A percentile compares a stretch with the other conserved stretches of the same genome.
These are phyloP conservation scores for Anticlea derivata DNA, from an alignment of 2,888 invertebrate genomes.

Conservation along the genomic window DNA sequence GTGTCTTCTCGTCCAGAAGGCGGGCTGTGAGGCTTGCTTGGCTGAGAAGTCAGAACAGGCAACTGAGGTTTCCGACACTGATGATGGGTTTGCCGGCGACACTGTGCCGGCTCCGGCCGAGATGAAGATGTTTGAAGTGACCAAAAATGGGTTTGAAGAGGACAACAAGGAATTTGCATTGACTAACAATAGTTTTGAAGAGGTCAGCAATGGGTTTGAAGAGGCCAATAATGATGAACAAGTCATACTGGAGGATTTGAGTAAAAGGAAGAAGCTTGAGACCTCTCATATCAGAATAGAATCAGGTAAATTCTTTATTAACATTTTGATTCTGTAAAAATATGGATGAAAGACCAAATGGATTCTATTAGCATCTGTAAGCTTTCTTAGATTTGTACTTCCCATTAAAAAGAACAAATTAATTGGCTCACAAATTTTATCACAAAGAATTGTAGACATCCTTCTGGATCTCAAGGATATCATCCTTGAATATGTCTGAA, in stretches of 20 bases:
- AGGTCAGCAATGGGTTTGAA: slow-evolving; percentile 27
- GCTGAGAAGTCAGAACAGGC: slow-evolving; percentile 35
- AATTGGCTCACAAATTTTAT: too few relatives aligned
- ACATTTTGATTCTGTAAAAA: background rate
- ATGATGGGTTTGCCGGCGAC: slow-evolving; percentile 37
- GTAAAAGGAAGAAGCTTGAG: slow-evolving; percentile 64
- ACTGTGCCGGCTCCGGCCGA: slow-evolving; percentile 37
- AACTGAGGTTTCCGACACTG: slow-evolving; percentile 27
- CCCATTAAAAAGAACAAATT: too few relatives aligned
- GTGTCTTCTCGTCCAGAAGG: slow-evolving; percentile 87
- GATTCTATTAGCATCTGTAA: too few relatives aligned
- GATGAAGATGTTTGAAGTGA: slow-evolving; percentile 31
- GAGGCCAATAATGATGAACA: slow-evolving; percentile 22
- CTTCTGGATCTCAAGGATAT: too few relatives aligned
- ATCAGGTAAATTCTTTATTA: slow-evolving; percentile 49
- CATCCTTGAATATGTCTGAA: too few relatives aligned
- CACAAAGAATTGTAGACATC: too few relatives aligned
- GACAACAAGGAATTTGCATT: slow-evolving; percentile 31
- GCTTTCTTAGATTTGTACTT: too few relatives aligned
- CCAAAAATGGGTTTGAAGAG: slow-evolving; percentile 23
- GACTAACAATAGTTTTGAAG: slow-evolving; percentile 24
- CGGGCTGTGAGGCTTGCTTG: slow-evolving; percentile 85
- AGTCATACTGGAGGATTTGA: slow-evolving; percentile 45
- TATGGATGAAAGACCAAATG: too few relatives aligned
- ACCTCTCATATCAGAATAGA: slow-evolving; percentile 68